Percentiles rank a stretch among this genome's conserved stretches.
Evolutionary conservation across 2,113 vertebrate genomes (phyloP).

Genomic region (Oxyura jamaicensis): DNA sequence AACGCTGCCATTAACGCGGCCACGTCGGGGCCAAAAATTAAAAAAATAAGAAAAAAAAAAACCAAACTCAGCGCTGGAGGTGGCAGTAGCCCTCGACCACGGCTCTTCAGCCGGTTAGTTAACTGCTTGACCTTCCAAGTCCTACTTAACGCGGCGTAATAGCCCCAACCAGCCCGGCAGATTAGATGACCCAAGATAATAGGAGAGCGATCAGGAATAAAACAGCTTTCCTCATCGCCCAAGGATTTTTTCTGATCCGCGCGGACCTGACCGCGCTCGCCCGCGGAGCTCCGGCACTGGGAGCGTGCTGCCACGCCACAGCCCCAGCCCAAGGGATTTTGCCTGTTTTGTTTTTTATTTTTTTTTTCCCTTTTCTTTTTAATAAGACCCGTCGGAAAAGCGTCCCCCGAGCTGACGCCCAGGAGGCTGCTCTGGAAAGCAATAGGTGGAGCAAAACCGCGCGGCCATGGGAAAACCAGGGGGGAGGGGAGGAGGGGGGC

Average conservation of each 20-base stretch:
- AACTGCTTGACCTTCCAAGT: slow-evolving; percentile 79
- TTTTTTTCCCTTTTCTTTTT: too few species aligned
- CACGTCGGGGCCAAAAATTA: too few species aligned
- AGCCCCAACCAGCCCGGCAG: slow-evolving; percentile 70
- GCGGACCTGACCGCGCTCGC: slow-evolving; percentile 79
- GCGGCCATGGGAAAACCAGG: rapidly evolving
- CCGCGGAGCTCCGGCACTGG: slow-evolving; percentile 79
- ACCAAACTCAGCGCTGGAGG: not conserved
- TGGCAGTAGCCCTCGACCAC: not conserved
- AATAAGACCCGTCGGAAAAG: not conserved
- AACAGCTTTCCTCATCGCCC: slow-evolving; percentile 71
- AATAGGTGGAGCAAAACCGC: rapidly evolving
- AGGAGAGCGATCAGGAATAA: slow-evolving; percentile 64
- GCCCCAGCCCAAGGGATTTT: not conserved
- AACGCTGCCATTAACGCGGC: rapidly evolving
- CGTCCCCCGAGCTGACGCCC: not conserved
- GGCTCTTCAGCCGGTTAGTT: slow-evolving; percentile 59
- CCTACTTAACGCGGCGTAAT: slow-evolving; percentile 72
- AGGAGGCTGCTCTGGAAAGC: not conserved
- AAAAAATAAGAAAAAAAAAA: too few species aligned
- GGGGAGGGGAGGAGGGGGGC: not conserved
- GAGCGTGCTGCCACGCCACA: slow-evolving; percentile 43
- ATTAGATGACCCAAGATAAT: slow-evolving; percentile 81
- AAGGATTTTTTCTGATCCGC: slow-evolving; percentile 73
- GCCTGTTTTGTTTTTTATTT: not conserved